These are phyloP conservation scores for Bos javanicus DNA, from an alignment of 2,113 vertebrate species.

Conservation along the genomic window DNA sequence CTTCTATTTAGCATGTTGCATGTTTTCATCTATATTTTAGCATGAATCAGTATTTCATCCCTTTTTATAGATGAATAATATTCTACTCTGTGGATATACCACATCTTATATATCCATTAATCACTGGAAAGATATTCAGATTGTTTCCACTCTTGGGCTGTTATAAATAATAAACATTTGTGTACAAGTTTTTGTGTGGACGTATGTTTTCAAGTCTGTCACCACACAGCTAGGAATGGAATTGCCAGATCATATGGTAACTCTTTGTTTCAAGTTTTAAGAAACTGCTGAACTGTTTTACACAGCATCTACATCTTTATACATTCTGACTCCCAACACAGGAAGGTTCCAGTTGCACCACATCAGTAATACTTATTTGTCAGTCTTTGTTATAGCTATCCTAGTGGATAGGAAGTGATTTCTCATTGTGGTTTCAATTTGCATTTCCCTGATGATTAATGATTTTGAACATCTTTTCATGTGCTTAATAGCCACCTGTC, in stretches of 20 bases:
- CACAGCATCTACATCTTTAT: background rate
- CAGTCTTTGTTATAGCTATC: background rate
- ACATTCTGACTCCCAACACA: background rate
- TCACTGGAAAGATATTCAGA: background rate
- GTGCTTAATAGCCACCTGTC: background rate
- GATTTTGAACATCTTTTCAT: background rate
- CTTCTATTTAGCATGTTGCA: background rate
- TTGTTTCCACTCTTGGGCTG: background rate
- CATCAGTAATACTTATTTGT: background rate
- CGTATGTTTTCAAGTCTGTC: background rate
- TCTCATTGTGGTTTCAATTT: background rate
- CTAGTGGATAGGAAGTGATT: background rate
- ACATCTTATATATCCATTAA: background rate
- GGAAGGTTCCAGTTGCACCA: background rate
- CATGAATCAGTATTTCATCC: background rate
- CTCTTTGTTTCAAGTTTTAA: background rate
- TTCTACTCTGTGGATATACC: background rate
- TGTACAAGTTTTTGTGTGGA: background rate
- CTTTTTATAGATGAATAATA: background rate
- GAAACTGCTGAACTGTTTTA: background rate
- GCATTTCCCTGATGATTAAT: background rate
- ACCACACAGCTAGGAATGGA: background rate
- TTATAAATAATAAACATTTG: background rate
- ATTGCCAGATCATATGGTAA: background rate
- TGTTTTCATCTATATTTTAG: background rate